Conservation (phyloP, 2,113 vertebrate species). For the Diadophis punctatus region DNA sequence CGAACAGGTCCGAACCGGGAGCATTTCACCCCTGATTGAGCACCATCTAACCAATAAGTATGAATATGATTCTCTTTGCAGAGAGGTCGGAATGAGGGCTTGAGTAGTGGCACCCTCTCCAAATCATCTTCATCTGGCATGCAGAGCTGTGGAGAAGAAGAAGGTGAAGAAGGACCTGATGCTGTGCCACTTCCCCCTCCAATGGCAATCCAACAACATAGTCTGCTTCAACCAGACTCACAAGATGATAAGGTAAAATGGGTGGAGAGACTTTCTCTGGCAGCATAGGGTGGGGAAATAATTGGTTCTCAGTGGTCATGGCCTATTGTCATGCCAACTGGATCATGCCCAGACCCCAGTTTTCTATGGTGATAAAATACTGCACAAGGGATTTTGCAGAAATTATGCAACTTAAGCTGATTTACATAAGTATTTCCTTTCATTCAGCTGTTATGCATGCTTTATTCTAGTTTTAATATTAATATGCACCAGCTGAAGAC, state of each 20-base stretch:
- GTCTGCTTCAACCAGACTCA: constrained; percentile 91
- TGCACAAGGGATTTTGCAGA: background rate
- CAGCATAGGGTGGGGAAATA: background rate
- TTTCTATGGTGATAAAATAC: background rate
- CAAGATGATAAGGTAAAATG: constrained; percentile 96
- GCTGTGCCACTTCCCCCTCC: constrained; percentile 92
- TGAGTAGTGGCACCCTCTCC: constrained; percentile 94
- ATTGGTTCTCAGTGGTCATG: background rate
- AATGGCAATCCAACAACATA: constrained; percentile 99
- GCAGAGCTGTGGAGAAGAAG: constrained; percentile 99
- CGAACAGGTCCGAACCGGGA: no score
- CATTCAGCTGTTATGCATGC: background rate
- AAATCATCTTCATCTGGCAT: constrained; percentile 98
- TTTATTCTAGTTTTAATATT: background rate
- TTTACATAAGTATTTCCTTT: background rate
- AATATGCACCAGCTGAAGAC: background rate
- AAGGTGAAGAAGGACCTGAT: constrained; percentile 93
- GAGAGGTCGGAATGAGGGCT: constrained; percentile 92
- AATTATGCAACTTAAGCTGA: background rate
- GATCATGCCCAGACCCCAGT: background rate
- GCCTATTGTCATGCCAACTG: background rate
- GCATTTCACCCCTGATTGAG: no score
- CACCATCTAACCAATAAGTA: background rate
- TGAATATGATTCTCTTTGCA: constrained; percentile 58
- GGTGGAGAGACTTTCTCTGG: background rate